Base-by-base conservation (phyloP, 2,888 invertebrate species). In the Andrena dorsata region DNA sequence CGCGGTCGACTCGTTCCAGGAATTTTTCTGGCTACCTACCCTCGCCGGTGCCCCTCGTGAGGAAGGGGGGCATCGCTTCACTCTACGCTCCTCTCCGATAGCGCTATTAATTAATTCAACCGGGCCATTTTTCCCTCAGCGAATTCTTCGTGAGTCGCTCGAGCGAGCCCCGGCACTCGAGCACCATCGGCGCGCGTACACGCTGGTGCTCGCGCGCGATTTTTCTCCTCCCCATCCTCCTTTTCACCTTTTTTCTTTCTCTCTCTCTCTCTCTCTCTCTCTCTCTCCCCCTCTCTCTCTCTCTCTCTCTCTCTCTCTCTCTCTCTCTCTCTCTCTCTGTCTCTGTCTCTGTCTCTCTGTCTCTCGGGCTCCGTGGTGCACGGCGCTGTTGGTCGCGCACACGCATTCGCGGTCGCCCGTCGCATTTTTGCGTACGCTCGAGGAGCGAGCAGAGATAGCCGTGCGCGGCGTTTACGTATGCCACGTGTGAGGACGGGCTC, bases 401-500 rank as follows among this genome's bases (percentile, higher is more conserved):
- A 26, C 64, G 10, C 60, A 47, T 41, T 4, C 56, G 23, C 20
- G 51, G 16, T n/a, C 32, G 5, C 5, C 2, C 6, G 3, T 28
- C 32, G 80, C 75, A 80, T 79, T 74, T 82, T 82, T 82, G 68
- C 80, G 58, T 69, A 76, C 71, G 63, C 56, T 13, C n/a, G 20
- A 28, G 49, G 65, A 71, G 70, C 64, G 75, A 65, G 61, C 51
- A 58, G 66, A 78, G 78, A 72, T 53, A 23, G 75, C n/a, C 41
- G 35, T 5, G 51, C 28, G 30, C 51, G 32, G 71, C 61, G 47
- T 83, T 82, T 82, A 73, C 82, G 82, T 83, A 82, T 70, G 76
- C 82, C 82, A 83, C 82, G 82, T 73, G 82, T 81, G 82, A 83
- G 82, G 66, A 83, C 58, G 73, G 82, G 70, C 82, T 83, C 83